A percentile compares a stretch with the other conserved stretches of the same genome.
Conservation (phyloP, 2,113 vertebrate genomes). For the Engystomops pustulosus region DNA sequence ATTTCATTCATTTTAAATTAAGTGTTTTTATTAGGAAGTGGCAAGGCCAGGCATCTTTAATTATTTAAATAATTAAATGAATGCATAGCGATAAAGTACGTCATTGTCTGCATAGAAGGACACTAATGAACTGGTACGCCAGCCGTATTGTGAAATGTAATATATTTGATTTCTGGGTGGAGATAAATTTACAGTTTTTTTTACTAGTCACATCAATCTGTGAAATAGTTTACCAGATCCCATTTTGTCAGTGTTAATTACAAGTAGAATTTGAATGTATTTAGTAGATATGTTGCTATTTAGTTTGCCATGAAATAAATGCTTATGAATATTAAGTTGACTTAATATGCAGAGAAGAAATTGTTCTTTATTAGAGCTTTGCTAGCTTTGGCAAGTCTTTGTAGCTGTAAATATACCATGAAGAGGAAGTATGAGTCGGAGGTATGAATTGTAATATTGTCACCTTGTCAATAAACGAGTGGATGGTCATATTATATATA, state of each 20-base stretch:
- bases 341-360: no score
- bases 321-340: no score
- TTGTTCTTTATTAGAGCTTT: no score
- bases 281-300: no score
- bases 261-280: no score
- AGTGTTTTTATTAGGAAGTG: constrained; percentile 54
- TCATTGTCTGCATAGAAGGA: constrained; percentile 53
- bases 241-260: neutral
- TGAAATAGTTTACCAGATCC: constrained; percentile 27
- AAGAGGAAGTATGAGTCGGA: no score
- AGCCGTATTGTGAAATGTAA: neutral
- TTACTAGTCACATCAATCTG: constrained; percentile 25
- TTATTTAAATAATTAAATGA: constrained; percentile 56
- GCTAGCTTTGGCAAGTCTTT: no score
- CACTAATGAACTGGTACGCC: constrained; percentile 37
- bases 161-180: constrained; percentile 21
- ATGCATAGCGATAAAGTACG: constrained; percentile 37
- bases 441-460: no score
- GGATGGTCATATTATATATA: no score
- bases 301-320: neutral
- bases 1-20: constrained; percentile 54
- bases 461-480: no score
- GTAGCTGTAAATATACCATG: no score
- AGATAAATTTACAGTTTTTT: neutral
- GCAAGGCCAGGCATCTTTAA: constrained; percentile 49